Conservation (phyloP, 2,888 invertebrate genomes). For the Desoria tigrina region DNA sequence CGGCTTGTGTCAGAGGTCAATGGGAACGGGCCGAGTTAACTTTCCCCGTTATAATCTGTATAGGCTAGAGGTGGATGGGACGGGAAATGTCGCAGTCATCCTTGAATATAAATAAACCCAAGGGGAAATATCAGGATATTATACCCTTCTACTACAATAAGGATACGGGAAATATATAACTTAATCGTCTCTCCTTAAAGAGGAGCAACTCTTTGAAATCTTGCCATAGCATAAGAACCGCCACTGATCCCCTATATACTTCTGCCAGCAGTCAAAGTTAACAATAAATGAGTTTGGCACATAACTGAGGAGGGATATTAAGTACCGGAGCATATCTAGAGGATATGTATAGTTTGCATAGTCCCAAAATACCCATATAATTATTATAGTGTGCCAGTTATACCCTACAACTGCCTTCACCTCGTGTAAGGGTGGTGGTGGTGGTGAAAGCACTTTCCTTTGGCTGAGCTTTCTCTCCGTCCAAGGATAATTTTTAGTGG, state of each 20-base stretch:
- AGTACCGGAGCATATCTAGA: neutral
- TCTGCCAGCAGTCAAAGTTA: conserved; percentile 2
- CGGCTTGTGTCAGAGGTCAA: conserved; percentile 6
- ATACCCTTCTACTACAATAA: too few species aligned
- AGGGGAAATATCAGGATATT: too few species aligned
- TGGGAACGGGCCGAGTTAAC: neutral
- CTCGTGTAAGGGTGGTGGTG: neutral
- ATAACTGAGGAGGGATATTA: conserved; percentile 4
- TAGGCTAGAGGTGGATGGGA: too few species aligned
- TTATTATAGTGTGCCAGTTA: neutral
- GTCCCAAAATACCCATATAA: neutral
- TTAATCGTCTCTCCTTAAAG: too few species aligned
- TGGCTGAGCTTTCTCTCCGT: neutral
- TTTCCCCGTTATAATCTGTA: too few species aligned
- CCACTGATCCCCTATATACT: too few species aligned
- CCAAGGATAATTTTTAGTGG: conserved; percentile 9
- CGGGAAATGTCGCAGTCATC: too few species aligned
- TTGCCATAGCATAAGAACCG: too few species aligned
- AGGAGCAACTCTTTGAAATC: too few species aligned
- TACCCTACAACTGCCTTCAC: neutral
- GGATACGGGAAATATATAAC: too few species aligned
- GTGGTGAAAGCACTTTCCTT: conserved; percentile 6
- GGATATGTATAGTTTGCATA: too few species aligned
- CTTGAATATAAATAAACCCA: too few species aligned
- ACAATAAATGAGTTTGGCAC: conserved; percentile 12